phyloP scores from a whole-genome alignment of 2,888 invertebrate species.

The Plebejus melissa region DNA sequence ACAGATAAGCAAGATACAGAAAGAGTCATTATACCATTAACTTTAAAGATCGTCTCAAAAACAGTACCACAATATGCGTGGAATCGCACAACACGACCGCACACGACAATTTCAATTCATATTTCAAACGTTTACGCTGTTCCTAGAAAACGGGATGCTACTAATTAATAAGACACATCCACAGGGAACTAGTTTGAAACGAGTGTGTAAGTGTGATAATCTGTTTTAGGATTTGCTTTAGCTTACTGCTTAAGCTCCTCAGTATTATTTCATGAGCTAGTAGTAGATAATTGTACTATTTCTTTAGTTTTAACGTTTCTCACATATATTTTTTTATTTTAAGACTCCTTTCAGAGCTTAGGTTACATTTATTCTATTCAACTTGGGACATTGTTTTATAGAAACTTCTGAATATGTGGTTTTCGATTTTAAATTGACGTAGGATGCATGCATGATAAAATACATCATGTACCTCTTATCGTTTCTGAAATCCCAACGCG shows the following conservation, averaged over 20 bases:
- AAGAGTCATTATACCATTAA: not conserved
- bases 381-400: not conserved
- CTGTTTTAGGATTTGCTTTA: slow-evolving; percentile 24
- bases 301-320: not conserved
- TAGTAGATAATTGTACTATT: not conserved
- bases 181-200: slow-evolving; percentile 19
- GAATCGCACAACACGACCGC: slow-evolving; percentile 1
- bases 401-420: not conserved
- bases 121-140: slow-evolving; percentile 12
- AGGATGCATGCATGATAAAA: not conserved
- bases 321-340: not conserved
- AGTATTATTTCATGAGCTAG: not conserved
- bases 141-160: slow-evolving; percentile 12
- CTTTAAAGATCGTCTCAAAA: not conserved
- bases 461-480: not conserved
- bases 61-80: not conserved
- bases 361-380: not conserved
- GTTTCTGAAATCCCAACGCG: not conserved
- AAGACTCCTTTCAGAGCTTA: no score
- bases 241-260: not conserved
- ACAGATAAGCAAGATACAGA: no score
- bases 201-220: slow-evolving; percentile 20
- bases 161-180: slow-evolving; percentile 27
- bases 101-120: slow-evolving; percentile 7
- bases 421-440: not conserved